phyloP scores from a whole-genome alignment of 1,140 invertebrate genomes.

The Agrypnia vestita region DNA sequence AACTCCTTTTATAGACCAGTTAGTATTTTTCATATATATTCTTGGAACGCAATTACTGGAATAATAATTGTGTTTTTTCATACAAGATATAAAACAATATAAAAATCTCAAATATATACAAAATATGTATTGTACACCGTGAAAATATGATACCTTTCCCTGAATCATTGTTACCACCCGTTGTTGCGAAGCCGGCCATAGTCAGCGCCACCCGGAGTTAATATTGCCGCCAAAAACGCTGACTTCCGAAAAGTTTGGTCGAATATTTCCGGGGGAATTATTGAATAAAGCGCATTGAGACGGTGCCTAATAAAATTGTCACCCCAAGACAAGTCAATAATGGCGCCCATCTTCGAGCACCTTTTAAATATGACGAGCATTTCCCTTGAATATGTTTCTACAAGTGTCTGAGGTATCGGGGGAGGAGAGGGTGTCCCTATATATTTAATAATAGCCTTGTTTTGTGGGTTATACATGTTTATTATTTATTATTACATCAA shows the following conservation, averaged over 20 bases:
- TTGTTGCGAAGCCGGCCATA: neutral
- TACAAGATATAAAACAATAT: too few species aligned
- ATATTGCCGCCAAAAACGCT: conserved; percentile 56
- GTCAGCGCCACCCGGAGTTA: conserved; percentile 38
- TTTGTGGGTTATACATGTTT: neutral
- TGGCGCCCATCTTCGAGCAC: conserved; percentile 14
- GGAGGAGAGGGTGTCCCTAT: neutral
- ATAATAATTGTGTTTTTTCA: too few species aligned
- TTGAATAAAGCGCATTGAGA: conserved; percentile 60
- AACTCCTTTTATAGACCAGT: too few species aligned
- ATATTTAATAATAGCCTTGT: neutral
- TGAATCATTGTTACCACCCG: too few species aligned
- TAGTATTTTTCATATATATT: too few species aligned
- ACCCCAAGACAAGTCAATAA: conserved; percentile 55
- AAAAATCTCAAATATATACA: too few species aligned
- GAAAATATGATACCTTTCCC: too few species aligned
- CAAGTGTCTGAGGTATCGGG: conserved; percentile 3
- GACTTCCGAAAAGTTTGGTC: conserved; percentile 46
- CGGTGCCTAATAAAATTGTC: conserved; percentile 61
- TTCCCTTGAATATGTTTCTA: conserved; percentile 2
- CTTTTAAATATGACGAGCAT: conserved; percentile 17
- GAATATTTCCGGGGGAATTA: conserved; percentile 57
- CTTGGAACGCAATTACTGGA: too few species aligned
- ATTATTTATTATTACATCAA: neutral
- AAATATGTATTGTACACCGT: too few species aligned